These are phyloP conservation scores for Halictus ligatus DNA, from an alignment of 2,888 invertebrate species.

Conservation along the genomic window DNA sequence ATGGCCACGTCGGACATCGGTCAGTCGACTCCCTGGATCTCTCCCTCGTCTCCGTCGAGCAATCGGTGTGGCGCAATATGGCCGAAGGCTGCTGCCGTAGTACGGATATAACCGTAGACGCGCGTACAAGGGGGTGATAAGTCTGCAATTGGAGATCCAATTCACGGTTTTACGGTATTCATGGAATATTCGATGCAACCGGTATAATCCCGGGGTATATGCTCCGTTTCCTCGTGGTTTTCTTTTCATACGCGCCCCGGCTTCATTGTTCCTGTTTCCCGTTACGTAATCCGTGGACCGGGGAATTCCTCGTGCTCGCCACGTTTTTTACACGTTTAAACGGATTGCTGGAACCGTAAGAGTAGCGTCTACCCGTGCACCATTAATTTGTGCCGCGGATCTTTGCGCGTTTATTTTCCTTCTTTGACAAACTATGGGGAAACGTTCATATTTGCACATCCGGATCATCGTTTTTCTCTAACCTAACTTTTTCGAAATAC, in stretches of 20 bases:
- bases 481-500: neutral
- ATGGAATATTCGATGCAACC: constrained; percentile 50
- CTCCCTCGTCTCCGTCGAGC: constrained; percentile 17
- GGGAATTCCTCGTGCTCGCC: neutral
- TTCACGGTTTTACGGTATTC: constrained; percentile 46
- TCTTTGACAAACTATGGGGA: neutral
- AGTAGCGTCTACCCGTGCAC: neutral
- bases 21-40: constrained; percentile 18
- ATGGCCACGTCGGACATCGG: constrained; percentile 18
- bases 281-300: constrained; percentile 5
- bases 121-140: constrained; percentile 41
- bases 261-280: neutral
- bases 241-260: neutral
- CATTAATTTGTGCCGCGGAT: neutral
- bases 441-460: neutral
- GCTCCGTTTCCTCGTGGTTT: neutral
- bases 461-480: neutral
- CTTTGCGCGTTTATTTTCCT: neutral
- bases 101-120: constrained; percentile 39
- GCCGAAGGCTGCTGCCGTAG: constrained; percentile 13
- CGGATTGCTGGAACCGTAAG: neutral
- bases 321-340: neutral
- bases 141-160: constrained; percentile 51
- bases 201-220: constrained; percentile 41
- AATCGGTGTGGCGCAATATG: constrained; percentile 31